These are phyloP conservation scores for Eristalinus aeneus DNA, from an alignment of 2,888 invertebrate genomes.

Conservation along the genomic window DNA sequence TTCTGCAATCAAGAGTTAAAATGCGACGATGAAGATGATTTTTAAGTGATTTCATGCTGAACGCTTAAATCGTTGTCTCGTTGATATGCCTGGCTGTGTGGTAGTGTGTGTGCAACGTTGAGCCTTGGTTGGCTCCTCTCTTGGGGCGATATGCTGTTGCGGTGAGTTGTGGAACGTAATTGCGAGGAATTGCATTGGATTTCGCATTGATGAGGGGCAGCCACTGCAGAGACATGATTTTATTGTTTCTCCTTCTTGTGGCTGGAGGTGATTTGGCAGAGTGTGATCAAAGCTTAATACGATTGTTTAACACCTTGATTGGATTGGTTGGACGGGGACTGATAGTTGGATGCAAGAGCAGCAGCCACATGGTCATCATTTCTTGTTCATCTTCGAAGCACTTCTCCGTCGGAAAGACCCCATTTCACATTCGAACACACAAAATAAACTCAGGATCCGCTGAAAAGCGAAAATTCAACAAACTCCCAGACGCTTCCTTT, in stretches of 20 bases:
- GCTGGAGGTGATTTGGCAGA: neutral
- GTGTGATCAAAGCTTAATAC: neutral
- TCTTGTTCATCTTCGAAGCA: too few relatives aligned
- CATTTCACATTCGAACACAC: neutral
- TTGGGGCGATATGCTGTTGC: neutral
- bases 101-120: neutral
- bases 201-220: constrained; percentile 4
- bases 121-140: neutral
- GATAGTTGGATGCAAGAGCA: too few relatives aligned
- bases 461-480: neutral
- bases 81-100: neutral
- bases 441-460: neutral
- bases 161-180: constrained; percentile 46
- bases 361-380: too few relatives aligned
- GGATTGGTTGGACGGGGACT: too few relatives aligned
- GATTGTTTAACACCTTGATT: neutral
- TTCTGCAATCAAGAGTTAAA: constrained; percentile 68
- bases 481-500: neutral
- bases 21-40: constrained; percentile 66
- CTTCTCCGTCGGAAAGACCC: too few relatives aligned
- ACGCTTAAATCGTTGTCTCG: constrained; percentile 45
- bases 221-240: neutral
- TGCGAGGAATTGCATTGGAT: constrained; percentile 30
- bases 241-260: neutral
- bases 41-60: constrained; percentile 63